These are phyloP conservation scores for Huso huso DNA, from an alignment of 2,797 vertebrate genomes.

Conservation along the genomic window DNA sequence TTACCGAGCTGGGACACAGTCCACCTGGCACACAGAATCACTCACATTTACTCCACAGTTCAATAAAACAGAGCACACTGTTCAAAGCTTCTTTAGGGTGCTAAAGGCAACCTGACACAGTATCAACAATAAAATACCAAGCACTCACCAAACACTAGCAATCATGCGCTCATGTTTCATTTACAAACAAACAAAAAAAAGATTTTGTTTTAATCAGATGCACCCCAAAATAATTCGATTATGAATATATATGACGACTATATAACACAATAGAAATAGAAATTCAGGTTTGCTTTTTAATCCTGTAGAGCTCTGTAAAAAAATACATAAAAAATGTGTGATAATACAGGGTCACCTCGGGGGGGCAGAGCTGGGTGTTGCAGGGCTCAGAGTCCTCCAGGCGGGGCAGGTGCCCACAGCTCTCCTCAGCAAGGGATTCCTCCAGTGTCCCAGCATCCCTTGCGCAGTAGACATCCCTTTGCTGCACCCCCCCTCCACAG, in stretches of 20 bases:
- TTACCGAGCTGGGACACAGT: slow-evolving; percentile 44
- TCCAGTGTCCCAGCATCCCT: slow-evolving; percentile 2
- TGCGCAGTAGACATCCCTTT: slow-evolving; percentile 8
- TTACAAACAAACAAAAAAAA: too few relatives aligned
- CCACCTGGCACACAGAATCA: slow-evolving; percentile 54
- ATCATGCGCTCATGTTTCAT: neutral
- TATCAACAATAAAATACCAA: neutral
- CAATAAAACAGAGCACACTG: neutral
- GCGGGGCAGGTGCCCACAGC: slow-evolving; percentile 6
- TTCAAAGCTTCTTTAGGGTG: neutral
- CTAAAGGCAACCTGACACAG: too few relatives aligned
- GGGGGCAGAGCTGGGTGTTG: slow-evolving; percentile 5
- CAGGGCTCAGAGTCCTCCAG: slow-evolving; percentile 9
- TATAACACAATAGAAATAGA: too few relatives aligned
- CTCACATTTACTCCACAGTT: too few relatives aligned
- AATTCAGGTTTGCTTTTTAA: too few relatives aligned
- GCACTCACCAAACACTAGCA: slow-evolving; percentile 2
- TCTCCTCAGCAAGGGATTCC: neutral
- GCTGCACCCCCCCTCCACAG: slow-evolving; percentile 14
- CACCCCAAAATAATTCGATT: too few relatives aligned
- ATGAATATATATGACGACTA: too few relatives aligned
- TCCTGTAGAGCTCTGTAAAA: too few relatives aligned
- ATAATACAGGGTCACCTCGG: slow-evolving; percentile 10
- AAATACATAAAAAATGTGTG: too few relatives aligned
- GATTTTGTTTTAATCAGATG: too few relatives aligned